Evolutionary conservation across 2,888 invertebrate species (phyloP), one percentile per base, ranked within the genome.

Genomic region (Seira musarum): DNA sequence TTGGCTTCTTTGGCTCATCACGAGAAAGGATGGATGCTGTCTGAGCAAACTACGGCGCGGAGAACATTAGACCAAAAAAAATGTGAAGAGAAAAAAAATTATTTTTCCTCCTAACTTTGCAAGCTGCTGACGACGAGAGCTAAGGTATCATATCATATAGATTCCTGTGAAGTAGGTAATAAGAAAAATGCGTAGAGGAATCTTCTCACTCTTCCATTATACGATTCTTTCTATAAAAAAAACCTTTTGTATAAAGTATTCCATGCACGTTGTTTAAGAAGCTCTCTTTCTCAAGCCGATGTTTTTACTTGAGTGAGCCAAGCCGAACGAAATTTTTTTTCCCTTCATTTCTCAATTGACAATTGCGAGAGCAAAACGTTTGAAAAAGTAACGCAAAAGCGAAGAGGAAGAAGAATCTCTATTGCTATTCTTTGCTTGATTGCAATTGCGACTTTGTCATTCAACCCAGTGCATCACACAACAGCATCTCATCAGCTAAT

Each of bases 311-410:
- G 25, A 49, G 21, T 69, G 53, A 74, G 30, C 30, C 30, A 8
- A 30, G 8, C 30, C 30, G 30, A 30, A 30, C 30, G 8, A 30
- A 5, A 30, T 8, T 30, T 57, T 74, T 74, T 64, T 64, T 75
- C 60, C 76, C 53, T 63, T 75, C 74, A 75, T 67, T 75, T 76
- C 76, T 68, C 69, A 68, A 76, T 76, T 76, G 76, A 76, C 76
- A 76, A 76, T 69, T 69, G 76, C 63, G 64, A 69, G 69, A 68
- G 69, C 68, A 17, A 64, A 30, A 30, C 30, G 30, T 30, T 30
- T 8, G 76, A 61, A 63, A 25, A 24, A 65, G 40, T 21, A 65
- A 25, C 22, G 66, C 61, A 61, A 46, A 46, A 61, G 21, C 19
- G 17, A 2, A 49, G 17, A 49, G 49, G n/a, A n/a, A n/a, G n/a